phyloP scores from a whole-genome alignment of 1,140 invertebrate species.

The Mactra quadrangularis region DNA sequence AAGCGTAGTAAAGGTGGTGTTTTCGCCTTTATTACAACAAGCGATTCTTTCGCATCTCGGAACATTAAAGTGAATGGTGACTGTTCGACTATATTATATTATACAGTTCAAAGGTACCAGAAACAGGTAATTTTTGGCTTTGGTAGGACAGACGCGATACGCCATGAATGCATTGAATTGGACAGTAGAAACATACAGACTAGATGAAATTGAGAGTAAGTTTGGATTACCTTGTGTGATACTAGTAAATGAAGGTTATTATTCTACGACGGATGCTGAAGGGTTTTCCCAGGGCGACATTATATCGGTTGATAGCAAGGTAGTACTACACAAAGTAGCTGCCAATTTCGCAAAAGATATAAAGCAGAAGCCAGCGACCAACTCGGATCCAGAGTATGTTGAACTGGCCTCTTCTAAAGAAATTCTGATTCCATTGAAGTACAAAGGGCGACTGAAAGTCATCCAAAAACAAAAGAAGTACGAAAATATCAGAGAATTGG shows the following conservation, averaged over 20 bases:
- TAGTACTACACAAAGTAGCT: slow-evolving; percentile 41
- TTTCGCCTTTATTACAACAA: too few relatives aligned
- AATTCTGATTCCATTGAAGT: slow-evolving; percentile 49
- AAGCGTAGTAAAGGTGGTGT: too few relatives aligned
- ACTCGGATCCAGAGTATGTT: not conserved
- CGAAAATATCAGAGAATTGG: slow-evolving; percentile 11
- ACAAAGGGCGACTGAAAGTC: slow-evolving; percentile 41
- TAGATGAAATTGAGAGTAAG: slow-evolving; percentile 34
- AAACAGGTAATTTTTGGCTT: too few relatives aligned
- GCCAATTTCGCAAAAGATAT: slow-evolving; percentile 17
- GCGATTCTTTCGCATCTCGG: too few relatives aligned
- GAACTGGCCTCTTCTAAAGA: slow-evolving; percentile 1
- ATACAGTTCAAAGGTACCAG: too few relatives aligned
- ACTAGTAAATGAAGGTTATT: slow-evolving; percentile 28
- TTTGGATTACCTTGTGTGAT: slow-evolving; percentile 40
- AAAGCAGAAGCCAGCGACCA: not conserved
- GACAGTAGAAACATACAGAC: slow-evolving; percentile 10
- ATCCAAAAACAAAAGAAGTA: not conserved
- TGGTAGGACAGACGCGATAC: too few relatives aligned
- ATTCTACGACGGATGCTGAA: slow-evolving; percentile 23
- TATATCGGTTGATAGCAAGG: slow-evolving; percentile 21
- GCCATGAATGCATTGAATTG: slow-evolving; percentile 15
- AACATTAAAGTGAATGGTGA: too few relatives aligned
- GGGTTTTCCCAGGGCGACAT: slow-evolving; percentile 40
- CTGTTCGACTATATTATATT: too few relatives aligned